Evolutionary conservation across 2,888 invertebrate genomes (phyloP).

Genomic region (Napeogenes inachia): DNA sequence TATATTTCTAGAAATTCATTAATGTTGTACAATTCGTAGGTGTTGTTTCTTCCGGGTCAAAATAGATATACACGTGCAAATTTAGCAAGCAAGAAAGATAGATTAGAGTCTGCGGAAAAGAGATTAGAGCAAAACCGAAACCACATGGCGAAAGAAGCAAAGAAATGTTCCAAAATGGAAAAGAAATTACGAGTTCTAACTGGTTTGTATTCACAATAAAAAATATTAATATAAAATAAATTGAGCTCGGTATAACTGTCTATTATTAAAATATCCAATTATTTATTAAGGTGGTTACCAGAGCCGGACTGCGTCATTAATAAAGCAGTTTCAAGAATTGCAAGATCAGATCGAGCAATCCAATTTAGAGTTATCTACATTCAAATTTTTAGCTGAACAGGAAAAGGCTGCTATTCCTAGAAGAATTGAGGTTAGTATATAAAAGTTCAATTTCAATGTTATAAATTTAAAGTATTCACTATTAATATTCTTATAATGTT

Average conservation of each 20-base stretch:
- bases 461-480: too few species aligned
- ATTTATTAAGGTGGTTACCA: conserved; percentile 61
- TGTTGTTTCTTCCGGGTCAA: conserved; percentile 93
- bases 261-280: not conserved
- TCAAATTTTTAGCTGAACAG: conserved; percentile 91
- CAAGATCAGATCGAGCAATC: conserved; percentile 95
- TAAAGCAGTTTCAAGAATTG: conserved; percentile 91
- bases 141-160: conserved; percentile 98
- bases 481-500: too few species aligned
- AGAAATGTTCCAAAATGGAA: conserved; percentile 97
- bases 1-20: not conserved
- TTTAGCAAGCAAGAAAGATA: conserved; percentile 96
- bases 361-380: conserved; percentile 92
- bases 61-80: conserved; percentile 95
- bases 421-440: conserved; percentile 84
- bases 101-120: conserved; percentile 95
- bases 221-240: not conserved
- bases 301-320: conserved; percentile 84
- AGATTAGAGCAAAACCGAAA: conserved; percentile 93
- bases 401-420: conserved; percentile 94
- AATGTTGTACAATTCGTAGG: conserved; percentile 57
- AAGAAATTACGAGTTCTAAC: conserved; percentile 97
- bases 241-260: not conserved
- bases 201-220: conserved; percentile 52
- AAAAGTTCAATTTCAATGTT: not conserved